Base-by-base conservation (phyloP, 2,888 invertebrate species). In the Autographa gamma region DNA sequence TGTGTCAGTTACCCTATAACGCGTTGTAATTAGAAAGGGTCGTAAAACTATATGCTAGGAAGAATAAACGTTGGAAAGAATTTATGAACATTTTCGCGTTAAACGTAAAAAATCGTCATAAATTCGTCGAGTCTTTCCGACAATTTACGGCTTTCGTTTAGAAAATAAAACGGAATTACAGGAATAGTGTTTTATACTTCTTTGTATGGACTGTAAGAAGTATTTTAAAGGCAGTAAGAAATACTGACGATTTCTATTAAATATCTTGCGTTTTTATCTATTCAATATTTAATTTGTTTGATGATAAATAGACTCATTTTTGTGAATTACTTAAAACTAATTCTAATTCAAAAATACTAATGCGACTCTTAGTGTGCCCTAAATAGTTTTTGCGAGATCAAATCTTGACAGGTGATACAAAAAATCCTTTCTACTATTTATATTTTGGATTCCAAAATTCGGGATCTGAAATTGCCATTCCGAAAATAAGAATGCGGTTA, bases 1-100 rank as follows among this genome's bases (percentile, higher is more conserved):
- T 71, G 13, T 71, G 25, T 0, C 16, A n/a, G 9, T 13, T 52
- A 7, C 72, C 56, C 78, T 63, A 78, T 59, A 56, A 66, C 64
- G 32, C 66, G 74, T 73, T 73, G 79, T 81, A 82, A 83, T 82
- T 82, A 83, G 82, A 74, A 81, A 62, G 61, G 64, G 63, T 74
- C 80, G 73, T 82, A 83, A 82, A 83, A 83, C 79, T 81, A 82
- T 73, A 52, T 73, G 69, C 74, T 56, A 62, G 71, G 66, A 64
- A 76, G 38, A 67, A 71, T 81, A 73, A 81, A 78, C 67, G 63
- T 60, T 65, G 38, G 60, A 63, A 74, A 67, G 70, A 81, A 81
- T 78, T 81, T 83, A 78, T 60, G 71, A 70, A 54, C 67, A 16
- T 78, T 83, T 76, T 58, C 67, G 52, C 59, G 66, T 66, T 66